Evolutionary conservation across 1,140 invertebrate species (phyloP), one percentile per base, ranked within the genome.

Genomic region (Drosophila nasuta): DNA sequence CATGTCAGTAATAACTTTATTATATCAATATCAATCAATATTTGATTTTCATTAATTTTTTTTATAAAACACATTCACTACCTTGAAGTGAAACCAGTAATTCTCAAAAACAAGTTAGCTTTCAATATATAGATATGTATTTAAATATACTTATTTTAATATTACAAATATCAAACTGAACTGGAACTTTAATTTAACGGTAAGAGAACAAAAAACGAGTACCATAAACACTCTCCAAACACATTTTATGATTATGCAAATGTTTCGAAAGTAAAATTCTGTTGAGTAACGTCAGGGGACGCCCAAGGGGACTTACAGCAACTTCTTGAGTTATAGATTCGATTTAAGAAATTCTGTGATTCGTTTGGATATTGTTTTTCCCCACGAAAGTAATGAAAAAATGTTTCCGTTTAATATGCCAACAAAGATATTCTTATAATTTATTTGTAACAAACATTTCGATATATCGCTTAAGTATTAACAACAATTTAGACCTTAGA

Each of bases 401-500:
- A 43, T 58, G 7, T 15, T 43, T 30, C n/a, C 20, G 35, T 11
- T 28, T 52, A 28, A 30, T 33, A 11, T 30, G 1, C n/a, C 41
- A 43, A 43, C 33, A 71, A 67, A 58, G 41, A 59, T 52, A 20
- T 57, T 46, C 38, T 45, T 48, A 58, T 54, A 35, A 33, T 74
- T 64, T 52, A 70, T 51, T 51, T 64, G 64, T 51, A 70, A 75
- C 51, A 70, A 70, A 49, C 15, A 66, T 41, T 13, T 75, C 67
- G 66, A 17, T 67, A 17, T 25, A 20, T 76, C 38, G 59, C 25
- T 64, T 25, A 35, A 35, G 45, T n/a, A 54, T 57, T 65, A 56
- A 64, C 7, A 76, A 72, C 77, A 80, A 76, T 11, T 1, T 30
- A 10, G 13, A 33, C 1, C 20, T 15, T 82, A 81, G 46, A 91